Conservation (phyloP, 2,113 vertebrate genomes). For the Pardalotus punctatus region DNA sequence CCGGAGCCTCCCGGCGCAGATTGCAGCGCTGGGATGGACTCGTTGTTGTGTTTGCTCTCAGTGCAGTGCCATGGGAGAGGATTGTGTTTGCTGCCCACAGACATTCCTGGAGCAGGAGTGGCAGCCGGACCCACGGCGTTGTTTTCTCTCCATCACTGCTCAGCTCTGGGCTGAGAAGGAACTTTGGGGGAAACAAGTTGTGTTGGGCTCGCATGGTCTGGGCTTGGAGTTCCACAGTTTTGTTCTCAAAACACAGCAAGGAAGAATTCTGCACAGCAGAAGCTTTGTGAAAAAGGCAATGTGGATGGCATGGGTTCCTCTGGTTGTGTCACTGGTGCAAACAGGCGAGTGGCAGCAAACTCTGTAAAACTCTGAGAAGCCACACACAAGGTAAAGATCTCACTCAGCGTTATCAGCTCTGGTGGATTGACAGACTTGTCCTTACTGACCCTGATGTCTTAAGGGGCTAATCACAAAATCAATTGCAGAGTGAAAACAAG, state of each 20-base stretch:
- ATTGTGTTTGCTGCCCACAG: neutral
- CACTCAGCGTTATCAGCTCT: neutral
- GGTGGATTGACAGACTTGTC: neutral
- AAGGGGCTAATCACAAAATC: neutral
- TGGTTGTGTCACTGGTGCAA: neutral
- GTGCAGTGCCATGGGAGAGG: neutral
- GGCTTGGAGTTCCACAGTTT: neutral
- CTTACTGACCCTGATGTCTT: neutral
- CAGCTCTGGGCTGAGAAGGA: neutral
- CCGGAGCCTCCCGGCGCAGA: neutral
- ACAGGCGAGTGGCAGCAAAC: neutral
- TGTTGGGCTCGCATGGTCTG: neutral
- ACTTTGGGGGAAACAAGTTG: neutral
- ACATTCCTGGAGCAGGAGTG: neutral
- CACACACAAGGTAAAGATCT: neutral
- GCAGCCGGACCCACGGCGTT: fast-evolving
- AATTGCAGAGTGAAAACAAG: neutral
- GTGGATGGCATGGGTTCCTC: neutral
- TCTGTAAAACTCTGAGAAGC: neutral
- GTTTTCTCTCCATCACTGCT: neutral
- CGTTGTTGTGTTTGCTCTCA: neutral
- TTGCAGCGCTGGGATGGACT: neutral
- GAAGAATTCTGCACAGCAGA: neutral
- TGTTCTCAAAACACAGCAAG: neutral
- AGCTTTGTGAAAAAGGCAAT: neutral